A percentile compares a stretch with the other conserved stretches of the same genome.
Conservation (phyloP, 1,140 invertebrate species). For the Battus philenor region DNA sequence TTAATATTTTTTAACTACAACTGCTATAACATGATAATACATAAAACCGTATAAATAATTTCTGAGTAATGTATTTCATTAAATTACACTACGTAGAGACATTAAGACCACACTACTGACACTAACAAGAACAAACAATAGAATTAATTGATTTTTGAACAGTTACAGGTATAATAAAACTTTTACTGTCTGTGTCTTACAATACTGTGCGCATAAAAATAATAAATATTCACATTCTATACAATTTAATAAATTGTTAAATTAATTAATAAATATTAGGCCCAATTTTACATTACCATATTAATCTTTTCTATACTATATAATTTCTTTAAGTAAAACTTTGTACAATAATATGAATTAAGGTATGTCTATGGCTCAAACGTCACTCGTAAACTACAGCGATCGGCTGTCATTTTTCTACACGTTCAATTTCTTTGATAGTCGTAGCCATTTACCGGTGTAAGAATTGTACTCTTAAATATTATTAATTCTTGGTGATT, state of each 20-base stretch:
- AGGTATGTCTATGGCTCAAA: too few species aligned
- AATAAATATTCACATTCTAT: too few species aligned
- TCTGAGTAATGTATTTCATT: not conserved
- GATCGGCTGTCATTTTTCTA: constrained; percentile 42
- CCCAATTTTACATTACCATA: not conserved
- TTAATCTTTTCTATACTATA: not conserved
- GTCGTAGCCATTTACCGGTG: constrained; percentile 36
- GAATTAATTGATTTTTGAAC: too few species aligned
- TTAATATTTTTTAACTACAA: not conserved
- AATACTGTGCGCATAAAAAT: too few species aligned
- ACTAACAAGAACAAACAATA: too few species aligned
- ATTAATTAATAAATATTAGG: too few species aligned
- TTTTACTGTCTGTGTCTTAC: too few species aligned
- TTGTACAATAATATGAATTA: not conserved
- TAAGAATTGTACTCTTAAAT: constrained; percentile 35
- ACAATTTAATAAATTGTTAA: too few species aligned
- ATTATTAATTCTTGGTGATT: constrained; percentile 50
- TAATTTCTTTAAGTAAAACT: not conserved
- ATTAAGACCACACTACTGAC: too few species aligned
- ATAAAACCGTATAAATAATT: not conserved
- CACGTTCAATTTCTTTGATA: constrained; percentile 44
- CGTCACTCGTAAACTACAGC: constrained; percentile 25
- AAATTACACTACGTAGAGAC: too few species aligned
- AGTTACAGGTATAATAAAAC: too few species aligned
- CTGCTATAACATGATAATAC: not conserved